A percentile compares a stretch with the other conserved stretches of the same genome.
Evolutionary conservation across 2,113 vertebrate species (phyloP).

Genomic region (Ictidomys tridecemlineatus): DNA sequence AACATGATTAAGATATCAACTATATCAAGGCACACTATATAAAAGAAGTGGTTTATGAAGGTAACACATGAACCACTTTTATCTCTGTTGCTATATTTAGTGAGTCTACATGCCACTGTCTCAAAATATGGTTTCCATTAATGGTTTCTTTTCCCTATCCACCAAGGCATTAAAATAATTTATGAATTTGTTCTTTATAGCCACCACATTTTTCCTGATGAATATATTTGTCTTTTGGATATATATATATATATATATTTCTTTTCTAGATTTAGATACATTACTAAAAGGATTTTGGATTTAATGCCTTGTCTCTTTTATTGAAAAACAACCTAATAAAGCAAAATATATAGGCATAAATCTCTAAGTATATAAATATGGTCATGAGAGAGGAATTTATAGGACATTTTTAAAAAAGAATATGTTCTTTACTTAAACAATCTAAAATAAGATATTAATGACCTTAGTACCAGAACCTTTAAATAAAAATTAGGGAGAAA

Average conservation of each 20-base stretch:
- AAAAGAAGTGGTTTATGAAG: slow-evolving; percentile 29
- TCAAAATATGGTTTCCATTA: slow-evolving; percentile 30
- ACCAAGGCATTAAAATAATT: neutral
- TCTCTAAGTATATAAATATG: neutral
- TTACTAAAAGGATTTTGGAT: neutral
- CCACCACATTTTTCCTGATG: neutral
- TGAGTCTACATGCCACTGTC: neutral
- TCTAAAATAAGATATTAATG: neutral
- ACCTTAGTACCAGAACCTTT: neutral
- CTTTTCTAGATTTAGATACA: slow-evolving; percentile 31
- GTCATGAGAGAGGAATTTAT: neutral
- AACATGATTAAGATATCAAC: slow-evolving; percentile 10
- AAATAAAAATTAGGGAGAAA: neutral
- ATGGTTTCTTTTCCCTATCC: neutral
- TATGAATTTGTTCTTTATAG: neutral
- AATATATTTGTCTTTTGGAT: neutral
- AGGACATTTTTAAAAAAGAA: neutral
- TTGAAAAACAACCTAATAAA: neutral
- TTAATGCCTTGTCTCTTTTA: neutral
- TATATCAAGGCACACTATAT: neutral
- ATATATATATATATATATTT: neutral
- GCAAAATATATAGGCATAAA: neutral
- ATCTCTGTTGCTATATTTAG: neutral
- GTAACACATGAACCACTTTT: neutral
- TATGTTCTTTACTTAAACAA: neutral